phyloP scores from a whole-genome alignment of 2,113 vertebrate species.

The Equus quagga region DNA sequence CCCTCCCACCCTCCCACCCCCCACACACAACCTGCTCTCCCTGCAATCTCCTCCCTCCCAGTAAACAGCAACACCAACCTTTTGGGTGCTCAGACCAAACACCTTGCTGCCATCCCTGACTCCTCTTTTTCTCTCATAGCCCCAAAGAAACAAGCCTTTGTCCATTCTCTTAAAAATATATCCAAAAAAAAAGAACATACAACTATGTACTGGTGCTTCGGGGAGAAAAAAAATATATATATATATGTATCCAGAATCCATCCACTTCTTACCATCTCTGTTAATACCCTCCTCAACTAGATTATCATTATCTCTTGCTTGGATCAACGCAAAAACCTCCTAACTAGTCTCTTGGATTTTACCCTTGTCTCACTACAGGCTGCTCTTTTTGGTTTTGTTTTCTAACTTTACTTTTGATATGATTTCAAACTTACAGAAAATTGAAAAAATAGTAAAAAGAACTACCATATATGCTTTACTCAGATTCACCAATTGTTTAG shows the following conservation, averaged over 20 bases:
- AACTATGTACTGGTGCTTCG: too few species aligned
- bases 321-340: neutral
- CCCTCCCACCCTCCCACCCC: neutral
- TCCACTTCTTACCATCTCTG: neutral
- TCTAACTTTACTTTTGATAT: neutral
- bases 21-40: neutral
- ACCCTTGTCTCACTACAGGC: neutral
- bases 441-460: neutral
- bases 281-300: neutral
- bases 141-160: neutral
- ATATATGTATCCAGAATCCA: neutral
- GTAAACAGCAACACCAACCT: neutral
- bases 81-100: neutral
- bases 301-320: neutral
- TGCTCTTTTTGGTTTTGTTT: neutral
- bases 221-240: too few species aligned
- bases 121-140: neutral
- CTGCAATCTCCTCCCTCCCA: neutral
- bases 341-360: neutral
- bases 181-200: too few species aligned
- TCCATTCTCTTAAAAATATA: neutral
- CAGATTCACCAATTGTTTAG: neutral
- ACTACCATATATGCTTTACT: neutral
- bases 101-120: neutral
- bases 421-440: constrained; percentile 22